Evolutionary conservation across 1,140 invertebrate genomes (phyloP), one percentile per base, ranked within the genome.

Genomic region (Drosophila lowei): DNA sequence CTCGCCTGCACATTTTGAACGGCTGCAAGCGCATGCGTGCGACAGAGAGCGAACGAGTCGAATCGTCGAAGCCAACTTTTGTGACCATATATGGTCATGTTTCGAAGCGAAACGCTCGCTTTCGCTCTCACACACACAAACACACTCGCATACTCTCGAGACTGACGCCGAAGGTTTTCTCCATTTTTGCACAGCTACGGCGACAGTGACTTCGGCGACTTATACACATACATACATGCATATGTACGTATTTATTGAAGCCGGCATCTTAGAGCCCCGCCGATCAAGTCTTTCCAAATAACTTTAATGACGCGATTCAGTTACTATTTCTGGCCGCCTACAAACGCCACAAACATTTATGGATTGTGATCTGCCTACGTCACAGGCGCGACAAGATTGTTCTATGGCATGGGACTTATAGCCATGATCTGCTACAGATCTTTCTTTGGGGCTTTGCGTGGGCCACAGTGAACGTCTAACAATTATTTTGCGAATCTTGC

Each of bases 61-160:
- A 64, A 50, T 53, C 57, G 59, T 59, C 74, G 59, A 60, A 54
- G 75, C 72, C 56, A 90, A 73, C 53, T 90, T 90, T 90, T 90
- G 83, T 91, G 89, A 89, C 90, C 90, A 91, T 91, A 91, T 91
- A 90, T 91, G 90, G 90, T 85, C 89, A 91, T 91, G 90, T 91
- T 91, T 91, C 65, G 67, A 67, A 74, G 79, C 80, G 80, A 88
- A 73, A 58, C 65, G 64, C 38, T 64, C 43, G 65, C 76, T 85
- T 79, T 84, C 76, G 79, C 79, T 76, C 79, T 84, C 13, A 53
- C 15, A 18, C 23, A 18, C 46, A 53, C 13, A 18, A 16, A 18
- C 25, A 6, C 46, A 9, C 46, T 2, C 16, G 13, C 11, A 28
- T 16, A 4, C n/a, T 15, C 8, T 13, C 11, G 11, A 13, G 34